Conservation (phyloP, 2,888 invertebrate species). For the Cataglyphis albicans region DNA sequence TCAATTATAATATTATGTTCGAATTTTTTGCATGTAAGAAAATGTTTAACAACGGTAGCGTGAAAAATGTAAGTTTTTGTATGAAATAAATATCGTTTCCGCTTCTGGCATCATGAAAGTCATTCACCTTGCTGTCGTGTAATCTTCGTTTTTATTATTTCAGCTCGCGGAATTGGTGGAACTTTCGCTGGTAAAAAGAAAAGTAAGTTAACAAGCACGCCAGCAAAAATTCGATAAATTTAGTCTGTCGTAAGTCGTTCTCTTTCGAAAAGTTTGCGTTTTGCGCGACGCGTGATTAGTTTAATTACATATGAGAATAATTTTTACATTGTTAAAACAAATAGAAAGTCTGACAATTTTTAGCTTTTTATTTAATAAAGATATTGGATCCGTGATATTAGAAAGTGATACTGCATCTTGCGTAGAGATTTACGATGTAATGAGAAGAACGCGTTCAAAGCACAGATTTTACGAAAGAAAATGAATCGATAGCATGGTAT, state of each 20-base stretch:
- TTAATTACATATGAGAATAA: slow-evolving; percentile 22
- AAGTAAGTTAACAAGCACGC: slow-evolving; percentile 39
- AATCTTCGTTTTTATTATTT: slow-evolving; percentile 40
- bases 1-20: neutral
- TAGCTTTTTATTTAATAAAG: slow-evolving; percentile 67
- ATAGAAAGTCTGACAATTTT: slow-evolving; percentile 67
- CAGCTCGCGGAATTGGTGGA: slow-evolving; percentile 38
- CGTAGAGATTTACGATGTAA: neutral
- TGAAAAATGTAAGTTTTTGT: slow-evolving; percentile 49
- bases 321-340: slow-evolving; percentile 48
- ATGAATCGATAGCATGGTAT: neutral
- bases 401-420: slow-evolving; percentile 51
- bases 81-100: slow-evolving; percentile 53
- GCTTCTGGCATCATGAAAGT: slow-evolving; percentile 16
- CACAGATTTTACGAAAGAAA: slow-evolving; percentile 21
- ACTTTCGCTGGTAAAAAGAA: slow-evolving; percentile 68
- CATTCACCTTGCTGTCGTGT: slow-evolving; percentile 14
- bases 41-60: neutral
- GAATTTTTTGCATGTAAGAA: neutral
- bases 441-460: neutral
- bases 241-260: neutral
- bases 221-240: slow-evolving; percentile 60
- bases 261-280: slow-evolving; percentile 47
- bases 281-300: slow-evolving; percentile 10
- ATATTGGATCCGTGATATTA: slow-evolving; percentile 44